Evolutionary conservation across 2,113 vertebrate genomes (phyloP).

Genomic region (Amazona guildingii): DNA sequence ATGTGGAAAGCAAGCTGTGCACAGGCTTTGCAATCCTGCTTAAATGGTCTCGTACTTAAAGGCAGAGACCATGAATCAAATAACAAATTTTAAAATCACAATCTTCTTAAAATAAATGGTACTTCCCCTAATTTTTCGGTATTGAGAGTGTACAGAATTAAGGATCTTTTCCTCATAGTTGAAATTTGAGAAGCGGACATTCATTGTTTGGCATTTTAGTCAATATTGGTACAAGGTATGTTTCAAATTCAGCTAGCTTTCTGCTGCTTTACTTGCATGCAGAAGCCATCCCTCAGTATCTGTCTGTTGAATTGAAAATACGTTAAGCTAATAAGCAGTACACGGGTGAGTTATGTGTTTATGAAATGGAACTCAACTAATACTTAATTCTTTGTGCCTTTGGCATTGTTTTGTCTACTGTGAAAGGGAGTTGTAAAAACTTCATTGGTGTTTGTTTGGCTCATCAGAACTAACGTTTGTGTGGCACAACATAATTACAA

Average conservation of each 20-base stretch:
- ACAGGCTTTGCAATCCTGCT: not conserved
- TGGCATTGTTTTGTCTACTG: not conserved
- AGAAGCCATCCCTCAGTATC: not conserved
- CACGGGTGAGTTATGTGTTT: not conserved
- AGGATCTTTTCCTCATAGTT: not conserved
- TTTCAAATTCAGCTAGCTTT: slow-evolving; percentile 10
- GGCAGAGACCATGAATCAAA: not conserved
- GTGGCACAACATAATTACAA: not conserved
- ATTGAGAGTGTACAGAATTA: not conserved
- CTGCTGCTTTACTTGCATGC: not conserved
- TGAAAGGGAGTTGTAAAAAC: not conserved
- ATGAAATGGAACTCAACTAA: not conserved
- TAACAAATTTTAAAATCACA: not conserved
- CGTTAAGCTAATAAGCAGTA: not conserved
- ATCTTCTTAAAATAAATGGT: not conserved
- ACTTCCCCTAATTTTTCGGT: not conserved
- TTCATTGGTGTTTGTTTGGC: not conserved
- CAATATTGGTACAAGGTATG: not conserved
- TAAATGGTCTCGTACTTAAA: not conserved
- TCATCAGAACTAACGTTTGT: not conserved
- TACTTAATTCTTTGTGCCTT: not conserved
- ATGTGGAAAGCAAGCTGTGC: not conserved
- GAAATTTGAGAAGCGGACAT: not conserved
- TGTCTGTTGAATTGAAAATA: not conserved
- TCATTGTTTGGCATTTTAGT: not conserved